phyloP scores from a whole-genome alignment of 2,888 invertebrate genomes.

The Lampropteryx suffumata region DNA sequence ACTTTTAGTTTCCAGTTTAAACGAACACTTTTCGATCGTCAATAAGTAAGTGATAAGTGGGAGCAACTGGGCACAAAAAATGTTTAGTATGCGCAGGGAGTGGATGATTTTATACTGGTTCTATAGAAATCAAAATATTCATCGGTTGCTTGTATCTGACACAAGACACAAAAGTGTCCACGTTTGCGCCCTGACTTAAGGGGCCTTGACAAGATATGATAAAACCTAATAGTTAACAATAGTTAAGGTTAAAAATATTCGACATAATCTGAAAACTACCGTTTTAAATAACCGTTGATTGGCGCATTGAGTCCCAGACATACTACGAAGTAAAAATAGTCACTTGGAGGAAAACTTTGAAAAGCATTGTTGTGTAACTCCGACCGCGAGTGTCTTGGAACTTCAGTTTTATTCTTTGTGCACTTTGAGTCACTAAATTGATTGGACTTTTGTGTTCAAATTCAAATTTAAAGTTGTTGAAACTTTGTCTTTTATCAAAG shows the following conservation, averaged over 20 bases:
- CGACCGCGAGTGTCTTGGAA: constrained; percentile 31
- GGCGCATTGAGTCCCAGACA: constrained; percentile 18
- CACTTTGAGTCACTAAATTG: constrained; percentile 21
- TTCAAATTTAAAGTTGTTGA: constrained; percentile 12
- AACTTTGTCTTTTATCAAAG: background rate
- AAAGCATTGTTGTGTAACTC: constrained; percentile 42
- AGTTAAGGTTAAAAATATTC: background rate
- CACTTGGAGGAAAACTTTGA: constrained; percentile 19
- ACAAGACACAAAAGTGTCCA: too few species aligned
- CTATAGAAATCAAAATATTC: too few species aligned
- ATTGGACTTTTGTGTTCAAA: constrained; percentile 22
- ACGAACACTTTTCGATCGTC: too few species aligned
- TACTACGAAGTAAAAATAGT: constrained; percentile 20
- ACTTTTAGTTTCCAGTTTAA: too few species aligned
- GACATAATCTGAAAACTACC: constrained; percentile 14
- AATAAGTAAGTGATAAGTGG: too few species aligned
- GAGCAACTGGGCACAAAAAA: too few species aligned
- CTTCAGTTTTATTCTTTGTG: constrained; percentile 27
- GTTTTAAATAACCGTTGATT: constrained; percentile 23
- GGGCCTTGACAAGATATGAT: too few species aligned
- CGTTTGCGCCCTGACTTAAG: too few species aligned
- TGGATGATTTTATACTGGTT: too few species aligned
- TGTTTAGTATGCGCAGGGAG: too few species aligned
- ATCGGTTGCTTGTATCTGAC: too few species aligned
- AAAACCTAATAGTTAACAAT: too few species aligned